phyloP scores from a whole-genome alignment of 2,113 vertebrate species.

The Pagrus major region DNA sequence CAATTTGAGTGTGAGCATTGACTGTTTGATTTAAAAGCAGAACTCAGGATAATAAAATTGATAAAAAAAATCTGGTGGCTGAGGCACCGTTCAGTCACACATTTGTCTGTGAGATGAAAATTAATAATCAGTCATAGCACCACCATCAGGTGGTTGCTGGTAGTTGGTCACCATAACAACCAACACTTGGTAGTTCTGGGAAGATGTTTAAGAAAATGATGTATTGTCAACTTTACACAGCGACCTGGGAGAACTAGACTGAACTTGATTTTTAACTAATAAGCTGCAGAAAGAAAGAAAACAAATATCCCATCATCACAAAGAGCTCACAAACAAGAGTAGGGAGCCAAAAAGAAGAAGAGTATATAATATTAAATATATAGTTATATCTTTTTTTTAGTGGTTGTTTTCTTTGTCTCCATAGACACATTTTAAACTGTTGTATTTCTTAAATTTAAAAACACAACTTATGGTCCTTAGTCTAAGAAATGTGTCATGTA shows the following conservation, averaged over 20 bases:
- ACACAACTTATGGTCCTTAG: no score
- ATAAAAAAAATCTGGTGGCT: not conserved
- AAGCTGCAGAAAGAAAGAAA: not conserved
- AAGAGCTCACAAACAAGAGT: not conserved
- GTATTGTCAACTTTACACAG: no score
- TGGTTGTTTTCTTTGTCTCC: no score
- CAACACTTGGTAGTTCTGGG: not conserved
- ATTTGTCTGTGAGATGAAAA: not conserved
- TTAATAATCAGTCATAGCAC: not conserved
- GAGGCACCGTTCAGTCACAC: not conserved
- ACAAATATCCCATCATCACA: not conserved
- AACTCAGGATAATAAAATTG: not conserved
- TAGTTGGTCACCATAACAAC: conserved; percentile 13
- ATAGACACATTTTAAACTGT: no score
- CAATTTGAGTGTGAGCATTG: not conserved
- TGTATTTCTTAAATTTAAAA: no score
- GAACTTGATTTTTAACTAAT: not conserved
- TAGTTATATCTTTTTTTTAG: no score
- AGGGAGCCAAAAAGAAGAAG: not conserved
- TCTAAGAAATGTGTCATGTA: no score
- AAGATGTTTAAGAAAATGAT: not conserved
- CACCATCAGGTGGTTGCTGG: not conserved
- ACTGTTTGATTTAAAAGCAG: not conserved
- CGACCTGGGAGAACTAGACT: no score
- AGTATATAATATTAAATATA: no score